These are phyloP conservation scores for Hypomecis atomaria DNA, from an alignment of 2,888 invertebrate genomes.

Conservation along the genomic window DNA sequence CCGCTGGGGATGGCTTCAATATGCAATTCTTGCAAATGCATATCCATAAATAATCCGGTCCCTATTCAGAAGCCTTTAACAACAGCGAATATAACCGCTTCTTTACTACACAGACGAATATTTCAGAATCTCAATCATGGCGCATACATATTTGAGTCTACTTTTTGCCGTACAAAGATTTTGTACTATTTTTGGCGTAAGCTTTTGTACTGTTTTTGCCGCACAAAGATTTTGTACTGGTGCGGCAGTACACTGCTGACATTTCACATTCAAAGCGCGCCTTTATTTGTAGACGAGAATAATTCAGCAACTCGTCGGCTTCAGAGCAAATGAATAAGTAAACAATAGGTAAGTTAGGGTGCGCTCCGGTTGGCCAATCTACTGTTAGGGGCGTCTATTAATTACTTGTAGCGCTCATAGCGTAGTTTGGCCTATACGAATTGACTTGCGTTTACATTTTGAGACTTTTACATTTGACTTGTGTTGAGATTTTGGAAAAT, in stretches of 20 bases:
- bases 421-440: too few relatives aligned
- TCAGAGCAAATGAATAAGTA: constrained; percentile 27
- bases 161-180: background rate
- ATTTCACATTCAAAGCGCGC: constrained; percentile 23
- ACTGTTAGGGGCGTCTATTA: background rate
- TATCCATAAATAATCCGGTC: too few relatives aligned
- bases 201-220: background rate
- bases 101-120: too few relatives aligned
- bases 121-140: too few relatives aligned
- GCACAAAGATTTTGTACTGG: background rate
- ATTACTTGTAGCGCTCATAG: background rate
- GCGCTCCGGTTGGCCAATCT: constrained; percentile 6
- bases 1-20: too few relatives aligned
- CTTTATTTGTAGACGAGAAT: constrained; percentile 32
- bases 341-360: constrained; percentile 22
- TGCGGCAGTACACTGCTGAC: background rate
- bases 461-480: too few relatives aligned
- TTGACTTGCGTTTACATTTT: too few relatives aligned
- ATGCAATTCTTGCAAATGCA: too few relatives aligned
- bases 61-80: too few relatives aligned
- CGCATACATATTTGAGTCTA: too few relatives aligned
- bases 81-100: too few relatives aligned
- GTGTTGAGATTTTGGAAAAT: too few relatives aligned
- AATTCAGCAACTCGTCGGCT: constrained; percentile 27
- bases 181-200: background rate